phyloP scores from a whole-genome alignment of 2,113 vertebrate genomes.

The Chaenogobius annularis region DNA sequence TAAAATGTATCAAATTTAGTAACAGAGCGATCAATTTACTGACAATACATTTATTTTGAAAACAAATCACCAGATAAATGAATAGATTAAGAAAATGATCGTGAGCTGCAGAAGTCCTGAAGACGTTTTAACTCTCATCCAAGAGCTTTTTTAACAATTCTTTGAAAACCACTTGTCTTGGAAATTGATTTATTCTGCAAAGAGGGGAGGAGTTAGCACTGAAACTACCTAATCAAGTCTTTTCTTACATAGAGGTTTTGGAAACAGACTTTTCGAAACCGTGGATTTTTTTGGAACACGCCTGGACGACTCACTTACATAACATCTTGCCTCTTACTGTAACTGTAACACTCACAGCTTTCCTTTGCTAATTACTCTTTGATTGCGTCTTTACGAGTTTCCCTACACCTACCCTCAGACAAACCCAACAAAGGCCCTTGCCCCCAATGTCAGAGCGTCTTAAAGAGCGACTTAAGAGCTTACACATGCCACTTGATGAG shows the following conservation, averaged over 20 bases:
- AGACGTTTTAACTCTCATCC: background rate
- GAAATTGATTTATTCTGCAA: no score
- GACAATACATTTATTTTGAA: no score
- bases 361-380: conserved; percentile 42
- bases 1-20: no score
- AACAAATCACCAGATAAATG: background rate
- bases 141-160: background rate
- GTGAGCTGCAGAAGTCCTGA: background rate
- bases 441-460: conserved; percentile 53
- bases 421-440: conserved; percentile 32
- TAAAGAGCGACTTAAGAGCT: conserved; percentile 56
- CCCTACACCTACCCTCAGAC: conserved; percentile 34
- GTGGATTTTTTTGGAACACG: no score
- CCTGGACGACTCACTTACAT: background rate
- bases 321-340: conserved; percentile 16
- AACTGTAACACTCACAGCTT: conserved; percentile 18
- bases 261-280: no score
- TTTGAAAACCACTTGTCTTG: background rate
- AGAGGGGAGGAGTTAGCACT: no score
- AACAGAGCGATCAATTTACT: no score
- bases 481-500: conserved; percentile 57
- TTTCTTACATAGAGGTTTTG: no score
- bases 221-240: no score
- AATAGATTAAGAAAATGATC: background rate
- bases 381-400: conserved; percentile 48